Base-by-base conservation (phyloP, 2,113 vertebrate genomes). In the Phasianus colchicus region DNA sequence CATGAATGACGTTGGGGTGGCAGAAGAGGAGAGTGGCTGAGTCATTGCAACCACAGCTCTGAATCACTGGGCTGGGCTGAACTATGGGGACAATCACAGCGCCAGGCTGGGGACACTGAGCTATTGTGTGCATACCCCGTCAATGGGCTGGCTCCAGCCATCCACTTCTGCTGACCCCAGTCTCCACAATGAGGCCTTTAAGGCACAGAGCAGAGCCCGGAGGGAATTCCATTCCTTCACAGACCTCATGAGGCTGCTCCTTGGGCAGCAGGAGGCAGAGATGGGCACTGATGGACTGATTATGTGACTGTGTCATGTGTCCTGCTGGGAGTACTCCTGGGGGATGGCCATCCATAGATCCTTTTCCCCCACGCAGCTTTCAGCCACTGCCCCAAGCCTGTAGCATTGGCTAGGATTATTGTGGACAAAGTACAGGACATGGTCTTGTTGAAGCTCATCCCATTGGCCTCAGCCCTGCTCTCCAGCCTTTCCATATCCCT, bases 41-140 rank as follows among this genome's bases (percentile, higher is more conserved):
- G 83, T 96, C 96, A 96, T 43, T 88, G 77, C 63, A 87, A 60
- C 74, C 90, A 92, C 87, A 63, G 76, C 55, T 80, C 64, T 72
- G 58, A 96, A 74, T 70, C 66, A 83, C 57, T 71, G 4, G 25
- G 89, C 70, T 76, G 93, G 66, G 79, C 90, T 89, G n/a, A 10
- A 16, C 3, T 4, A 70, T 50, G 48, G 48, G 92, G 64, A 96
- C 64, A 87, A 94, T 87, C 9, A 1, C 71, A 0, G 29, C 75
- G 69, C 21, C 52, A 17, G 52, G 52, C 3, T 4, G 70, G 75
- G 92, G 87, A 97, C 96, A 97, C 93, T 64, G 86, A 80, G 77
- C 74, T 82, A 82, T 90, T 95, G 95, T 97, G 95, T 25, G 34
- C 3, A 17, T 43, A 89, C 72, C 93, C 90, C 38, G 88, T 38